These are phyloP conservation scores for Macrotrachela quadricornifera DNA, from an alignment of 1,140 invertebrate genomes.

Conservation along the genomic window DNA sequence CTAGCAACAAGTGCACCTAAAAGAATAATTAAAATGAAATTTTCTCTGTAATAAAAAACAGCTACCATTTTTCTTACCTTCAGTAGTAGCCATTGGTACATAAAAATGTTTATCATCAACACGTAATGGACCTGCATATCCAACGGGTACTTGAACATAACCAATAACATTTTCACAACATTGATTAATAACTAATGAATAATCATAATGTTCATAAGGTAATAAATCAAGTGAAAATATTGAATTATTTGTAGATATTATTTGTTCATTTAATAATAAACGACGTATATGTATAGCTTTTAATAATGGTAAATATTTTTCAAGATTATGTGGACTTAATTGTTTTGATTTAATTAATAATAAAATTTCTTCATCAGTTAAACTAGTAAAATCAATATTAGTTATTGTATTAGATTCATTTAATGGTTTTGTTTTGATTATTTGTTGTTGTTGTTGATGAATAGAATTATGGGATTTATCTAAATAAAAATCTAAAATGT, in stretches of 20 bases:
- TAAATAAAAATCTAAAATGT: too few relatives aligned
- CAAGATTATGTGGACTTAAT: slow-evolving; percentile 57
- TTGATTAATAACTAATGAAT: slow-evolving; percentile 51
- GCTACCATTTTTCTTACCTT: too few relatives aligned
- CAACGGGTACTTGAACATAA: slow-evolving; percentile 81
- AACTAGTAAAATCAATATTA: too few relatives aligned
- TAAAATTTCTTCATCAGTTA: slow-evolving; percentile 65
- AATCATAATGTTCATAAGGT: slow-evolving; percentile 5
- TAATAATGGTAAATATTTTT: slow-evolving; percentile 53
- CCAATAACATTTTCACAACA: slow-evolving; percentile 98
- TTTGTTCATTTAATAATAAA: slow-evolving; percentile 11
- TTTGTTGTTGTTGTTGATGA: too few relatives aligned
- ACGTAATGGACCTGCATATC: slow-evolving; percentile 71
- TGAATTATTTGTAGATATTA: not conserved
- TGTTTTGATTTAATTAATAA: slow-evolving; percentile 48
- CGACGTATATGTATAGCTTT: slow-evolving; percentile 59
- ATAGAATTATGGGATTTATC: too few relatives aligned
- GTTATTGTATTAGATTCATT: too few relatives aligned
- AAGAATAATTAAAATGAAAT: too few relatives aligned
- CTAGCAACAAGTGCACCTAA: slow-evolving; percentile 65
- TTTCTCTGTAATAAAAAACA: too few relatives aligned
- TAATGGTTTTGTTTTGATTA: too few relatives aligned
- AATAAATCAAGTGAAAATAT: not conserved
- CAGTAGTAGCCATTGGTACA: slow-evolving; percentile 94
- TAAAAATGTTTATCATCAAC: slow-evolving; percentile 58